Evolutionary conservation across 1,140 invertebrate genomes (phyloP).

Genomic region (Drosophila fuyamai): DNA sequence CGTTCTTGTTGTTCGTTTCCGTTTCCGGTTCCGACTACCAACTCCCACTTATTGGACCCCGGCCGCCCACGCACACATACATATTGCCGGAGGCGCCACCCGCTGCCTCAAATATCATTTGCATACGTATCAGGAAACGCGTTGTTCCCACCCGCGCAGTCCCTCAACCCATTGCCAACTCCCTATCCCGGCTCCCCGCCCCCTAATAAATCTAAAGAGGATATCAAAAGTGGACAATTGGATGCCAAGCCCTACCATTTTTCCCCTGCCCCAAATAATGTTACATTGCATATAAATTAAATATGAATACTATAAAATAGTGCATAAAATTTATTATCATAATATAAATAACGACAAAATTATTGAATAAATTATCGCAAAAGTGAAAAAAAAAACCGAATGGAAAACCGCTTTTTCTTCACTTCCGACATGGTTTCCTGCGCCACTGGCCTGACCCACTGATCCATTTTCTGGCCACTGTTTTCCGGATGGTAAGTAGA

Average conservation of each 20-base stretch:
- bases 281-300: constrained; percentile 79
- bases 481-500: constrained; percentile 3
- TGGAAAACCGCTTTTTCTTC: constrained; percentile 28
- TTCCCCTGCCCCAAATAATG: constrained; percentile 56
- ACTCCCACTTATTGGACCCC: constrained; percentile 31
- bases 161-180: constrained; percentile 2
- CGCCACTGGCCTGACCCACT: constrained; percentile 37
- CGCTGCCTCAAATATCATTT: constrained; percentile 70
- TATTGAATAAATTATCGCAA: constrained; percentile 83
- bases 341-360: constrained; percentile 79
- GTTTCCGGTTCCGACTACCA: constrained; percentile 44
- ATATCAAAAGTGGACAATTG: constrained; percentile 49
- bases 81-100: constrained; percentile 49
- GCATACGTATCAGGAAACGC: constrained; percentile 75
- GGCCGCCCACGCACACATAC: constrained; percentile 20
- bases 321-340: constrained; percentile 73
- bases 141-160: constrained; percentile 49
- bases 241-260: constrained; percentile 17
- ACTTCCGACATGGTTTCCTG: constrained; percentile 38
- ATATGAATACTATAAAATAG: constrained; percentile 82
- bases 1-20: constrained; percentile 52
- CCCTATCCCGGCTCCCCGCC: background rate
- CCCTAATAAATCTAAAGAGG: constrained; percentile 19
- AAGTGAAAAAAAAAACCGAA: constrained; percentile 34
- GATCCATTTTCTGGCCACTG: constrained; percentile 54